Base-by-base conservation (phyloP, 2,888 invertebrate species). In the Cantharis flavilabris region DNA sequence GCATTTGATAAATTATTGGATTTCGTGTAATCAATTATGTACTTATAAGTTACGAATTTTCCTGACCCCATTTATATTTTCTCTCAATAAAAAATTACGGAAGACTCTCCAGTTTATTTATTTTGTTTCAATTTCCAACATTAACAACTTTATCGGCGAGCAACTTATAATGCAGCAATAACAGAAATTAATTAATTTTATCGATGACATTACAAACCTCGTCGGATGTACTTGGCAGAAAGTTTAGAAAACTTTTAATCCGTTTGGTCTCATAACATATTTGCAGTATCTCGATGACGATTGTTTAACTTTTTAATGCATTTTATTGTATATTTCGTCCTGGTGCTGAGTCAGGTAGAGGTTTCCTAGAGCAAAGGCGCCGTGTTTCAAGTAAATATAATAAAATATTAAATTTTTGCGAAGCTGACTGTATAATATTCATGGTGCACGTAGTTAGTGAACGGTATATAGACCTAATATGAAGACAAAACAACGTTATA, bases 391-490 rank as follows among this genome's bases (percentile, higher is more conserved):
- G 23, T 67, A 67, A 67, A 67, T 71, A 72, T 77, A 69, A 75
- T 77, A 77, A 77, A 77, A 77, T 74, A 77, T 75, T 77, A 75
- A 77, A 72, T 75, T 74, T 67, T 62, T 71, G 71, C 75, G 72
- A 77, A 74, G 74, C 70, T 69, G 23, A 75, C 69, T 75, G 71
- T 78, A 75, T 78, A 78, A 78, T 78, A 78, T 78, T 78, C 78
- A 78, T 78, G 76, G 76, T 73, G 73, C 69, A 71, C 69, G 78
- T 76, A 67, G 76, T 73, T 67, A 70, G 78, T 67, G 70, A 74
- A 73, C 73, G 71, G 73, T 73, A 62, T 71, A 73, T 69, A 72
- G 70, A 69, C 73, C 78, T 78, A 78, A 78, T 76, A 76, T 74
- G 73, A 73, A 70, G 78, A 20, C 26, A 67, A 76, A 76, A 72